Conservation (phyloP, 2,888 invertebrate genomes). For the Xylota segnis region DNA sequence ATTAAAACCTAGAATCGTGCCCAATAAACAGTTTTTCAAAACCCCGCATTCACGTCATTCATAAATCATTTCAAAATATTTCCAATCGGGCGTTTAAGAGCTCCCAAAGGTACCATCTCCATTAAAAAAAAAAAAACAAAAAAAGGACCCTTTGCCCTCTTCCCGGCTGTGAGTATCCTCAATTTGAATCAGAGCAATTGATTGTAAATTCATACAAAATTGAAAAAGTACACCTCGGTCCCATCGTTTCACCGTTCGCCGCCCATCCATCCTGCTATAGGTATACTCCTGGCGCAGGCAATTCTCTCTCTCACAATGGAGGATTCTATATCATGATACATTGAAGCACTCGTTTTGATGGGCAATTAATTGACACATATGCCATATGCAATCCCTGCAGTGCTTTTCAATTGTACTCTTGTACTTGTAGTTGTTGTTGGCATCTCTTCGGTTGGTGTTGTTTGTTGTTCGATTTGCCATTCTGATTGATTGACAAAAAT, state of each 20-base stretch:
- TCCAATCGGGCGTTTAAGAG: slow-evolving; percentile 1
- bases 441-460: slow-evolving; percentile 25
- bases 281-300: slow-evolving; percentile 32
- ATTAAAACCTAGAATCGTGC: too few relatives aligned
- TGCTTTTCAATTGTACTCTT: slow-evolving; percentile 71
- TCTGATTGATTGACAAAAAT: slow-evolving; percentile 73
- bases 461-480: slow-evolving; percentile 70
- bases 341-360: slow-evolving; percentile 69
- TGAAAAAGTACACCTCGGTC: slow-evolving; percentile 23
- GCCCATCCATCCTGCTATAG: slow-evolving; percentile 23
- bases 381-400: slow-evolving; percentile 69
- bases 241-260: slow-evolving; percentile 21
- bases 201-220: slow-evolving; percentile 55
- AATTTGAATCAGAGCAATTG: slow-evolving; percentile 43
- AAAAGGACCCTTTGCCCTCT: neutral
- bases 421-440: slow-evolving; percentile 41
- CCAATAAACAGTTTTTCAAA: neutral
- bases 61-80: slow-evolving; percentile 17
- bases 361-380: slow-evolving; percentile 75
- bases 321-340: slow-evolving; percentile 65
- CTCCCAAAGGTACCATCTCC: slow-evolving; percentile 18
- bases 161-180: slow-evolving; percentile 2
- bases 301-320: slow-evolving; percentile 25
- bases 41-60: neutral
- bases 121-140: neutral